Conservation (phyloP, 2,797 vertebrate species). For the Oreochromis mossambicus region DNA sequence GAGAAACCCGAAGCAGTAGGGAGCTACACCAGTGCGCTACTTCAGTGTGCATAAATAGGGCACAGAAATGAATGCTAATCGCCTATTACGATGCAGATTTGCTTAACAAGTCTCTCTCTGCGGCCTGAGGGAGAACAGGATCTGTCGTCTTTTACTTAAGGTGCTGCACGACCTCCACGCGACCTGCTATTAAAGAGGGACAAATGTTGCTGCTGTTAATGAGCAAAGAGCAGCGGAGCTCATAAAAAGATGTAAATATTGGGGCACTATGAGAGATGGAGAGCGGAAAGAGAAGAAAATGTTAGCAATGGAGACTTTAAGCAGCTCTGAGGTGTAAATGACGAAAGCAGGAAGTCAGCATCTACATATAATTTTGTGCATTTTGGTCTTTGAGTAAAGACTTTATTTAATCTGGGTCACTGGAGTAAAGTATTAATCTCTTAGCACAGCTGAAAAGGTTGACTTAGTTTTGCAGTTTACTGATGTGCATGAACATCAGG, state of each 20-base stretch:
- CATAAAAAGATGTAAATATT: constrained; percentile 41
- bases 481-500: background rate
- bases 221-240: constrained; percentile 27
- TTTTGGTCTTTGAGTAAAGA: background rate
- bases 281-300: background rate
- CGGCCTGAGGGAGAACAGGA: constrained; percentile 40
- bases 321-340: background rate
- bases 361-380: background rate
- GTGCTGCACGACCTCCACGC: constrained; percentile 41
- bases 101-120: constrained; percentile 41
- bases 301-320: background rate
- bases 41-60: constrained; percentile 28
- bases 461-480: background rate
- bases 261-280: background rate
- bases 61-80: constrained; percentile 60
- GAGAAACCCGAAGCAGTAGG: background rate
- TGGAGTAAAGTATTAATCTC: background rate
- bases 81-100: constrained; percentile 62
- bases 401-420: background rate
- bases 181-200: constrained; percentile 50
- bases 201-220: constrained; percentile 48
- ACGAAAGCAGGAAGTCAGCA: background rate
- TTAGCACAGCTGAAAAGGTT: background rate
- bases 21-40: background rate
- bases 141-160: constrained; percentile 49